Evolutionary conservation across 1,140 invertebrate genomes (phyloP), one percentile per base, ranked within the genome.

Genomic region (Meloidogyne exigua): DNA sequence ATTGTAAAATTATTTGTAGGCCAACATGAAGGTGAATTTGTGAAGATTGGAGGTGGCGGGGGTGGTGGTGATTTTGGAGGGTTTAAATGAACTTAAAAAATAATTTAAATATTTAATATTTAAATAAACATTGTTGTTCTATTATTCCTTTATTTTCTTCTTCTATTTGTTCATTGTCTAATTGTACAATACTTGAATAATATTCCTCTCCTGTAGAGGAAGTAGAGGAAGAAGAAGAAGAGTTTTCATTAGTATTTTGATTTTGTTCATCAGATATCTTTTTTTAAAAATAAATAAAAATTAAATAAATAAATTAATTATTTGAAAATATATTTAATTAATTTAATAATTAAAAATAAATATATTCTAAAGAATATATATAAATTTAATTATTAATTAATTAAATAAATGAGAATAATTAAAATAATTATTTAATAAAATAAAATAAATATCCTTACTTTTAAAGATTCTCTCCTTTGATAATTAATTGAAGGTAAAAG

Each of bases 151-250:
- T 18, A 39, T 21, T 11, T 69, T 69, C 68, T 13, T 69, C 28
- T 32, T 62, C 39, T 21, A 39, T 26, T 44, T 70, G 36, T n/a
- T 15, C 4, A 39, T 70, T 70, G 25, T 21, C 68, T 39, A 62
- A 57, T 57, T 57, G 68, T 28, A 26, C 68, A 70, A 70, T 70
- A 28, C 68, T 70, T 28, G 68, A 70, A 70, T 70, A 70, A 70
- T 70, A 70, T 44, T 70, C 68, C 18, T 70, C 68, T 9, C 21
- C 68, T 5, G 44, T 62, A 44, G 44, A 57, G 3, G 68, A 70
- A 9, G 68, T 42, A 32, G 28, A 32, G 7, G 28, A 39, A 0
- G 42, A 70, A 57, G 68, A 57, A n/a, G 49, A 57, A n/a, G 49
- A 57, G 18, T 57, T 57, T 57, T 57, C 49, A 7, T 57, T 57